Evolutionary conservation across 1,140 invertebrate genomes (phyloP).

Genomic region (Hirudo medicinalis): DNA sequence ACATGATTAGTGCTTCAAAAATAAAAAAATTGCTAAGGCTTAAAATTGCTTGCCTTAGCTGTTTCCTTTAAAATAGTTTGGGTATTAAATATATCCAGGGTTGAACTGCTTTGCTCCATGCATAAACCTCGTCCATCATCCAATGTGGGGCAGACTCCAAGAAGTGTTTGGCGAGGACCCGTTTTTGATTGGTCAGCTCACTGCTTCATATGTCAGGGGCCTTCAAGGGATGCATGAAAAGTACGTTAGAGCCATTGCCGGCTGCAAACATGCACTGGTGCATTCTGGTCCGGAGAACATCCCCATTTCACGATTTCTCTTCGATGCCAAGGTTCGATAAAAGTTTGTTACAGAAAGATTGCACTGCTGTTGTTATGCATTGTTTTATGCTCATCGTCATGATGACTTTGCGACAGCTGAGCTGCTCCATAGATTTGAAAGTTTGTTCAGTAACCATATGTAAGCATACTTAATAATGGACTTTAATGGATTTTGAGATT

Average conservation of each 20-base stretch:
- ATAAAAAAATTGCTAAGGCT: not conserved
- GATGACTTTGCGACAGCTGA: no score
- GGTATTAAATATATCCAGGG: slow-evolving; percentile 23
- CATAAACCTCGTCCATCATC: slow-evolving; percentile 37
- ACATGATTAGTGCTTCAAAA: not conserved
- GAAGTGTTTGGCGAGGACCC: slow-evolving; percentile 42
- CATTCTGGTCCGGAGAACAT: slow-evolving; percentile 37
- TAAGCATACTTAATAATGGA: no score
- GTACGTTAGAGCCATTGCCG: slow-evolving; percentile 32
- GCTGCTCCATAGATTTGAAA: no score
- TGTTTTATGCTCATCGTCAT: no score
- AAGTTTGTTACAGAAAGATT: no score
- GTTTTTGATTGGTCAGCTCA: slow-evolving; percentile 30
- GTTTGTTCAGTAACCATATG: no score
- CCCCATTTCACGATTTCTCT: slow-evolving; percentile 30
- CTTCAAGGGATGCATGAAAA: slow-evolving; percentile 33
- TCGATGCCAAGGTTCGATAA: slow-evolving; percentile 32
- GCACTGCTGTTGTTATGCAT: no score
- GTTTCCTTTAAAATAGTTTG: not conserved
- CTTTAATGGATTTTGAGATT: no score
- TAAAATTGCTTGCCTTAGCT: not conserved
- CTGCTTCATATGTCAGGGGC: slow-evolving; percentile 31
- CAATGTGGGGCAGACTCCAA: slow-evolving; percentile 37
- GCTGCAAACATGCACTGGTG: slow-evolving; percentile 37
- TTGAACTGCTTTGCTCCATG: slow-evolving; percentile 37